Base-by-base conservation (phyloP, 2,113 vertebrate genomes). In the Hyperopisus bebe region DNA sequence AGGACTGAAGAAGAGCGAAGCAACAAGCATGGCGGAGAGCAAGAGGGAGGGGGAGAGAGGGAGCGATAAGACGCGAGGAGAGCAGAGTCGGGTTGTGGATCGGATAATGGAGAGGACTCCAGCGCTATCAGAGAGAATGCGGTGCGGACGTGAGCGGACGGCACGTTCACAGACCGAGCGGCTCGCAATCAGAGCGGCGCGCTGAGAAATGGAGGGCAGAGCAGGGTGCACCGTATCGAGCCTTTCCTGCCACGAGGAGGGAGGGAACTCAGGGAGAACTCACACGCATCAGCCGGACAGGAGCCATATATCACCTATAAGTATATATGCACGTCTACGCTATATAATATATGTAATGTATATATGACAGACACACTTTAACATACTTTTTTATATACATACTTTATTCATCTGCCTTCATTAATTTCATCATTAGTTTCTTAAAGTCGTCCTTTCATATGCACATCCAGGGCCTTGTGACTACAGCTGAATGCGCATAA, bases 401-500 rank as follows among this genome's bases (percentile, higher is more conserved):
- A 66, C 9, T 66, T n/a, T 31, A 70, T 70, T 27, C 3, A 5
- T n/a, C 48, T 48, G 21, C 42, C 8, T 39, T 17, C 5, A 2
- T 77, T 39, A 17, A 3, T 77, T 77, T 39, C 70, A 53, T 53
- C 51, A 21, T 53, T 6, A 39, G 35, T 17, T 77, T 17, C 13
- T 5, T 17, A 7, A 77, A 17, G 31, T 17, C 8, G 39, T 39
- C 31, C 31, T 39, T 74, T 74, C 70, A 39, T 74, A 74, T 35
- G 31, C n/a, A 35, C 31, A 3, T 35, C 70, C 10, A 5, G 15
- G 31, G 31, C 31, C 11, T 77, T 39, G 70, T 2, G 90, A 83
- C 10, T 86, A 84, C 89, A 89, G 58, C 87, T 17, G 10, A 86
- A 58, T 82, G 74, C 27, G 70, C 88, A 83, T 2, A n/a, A 84